phyloP scores from a whole-genome alignment of 2,797 vertebrate genomes.

The Bradypodion pumilum region DNA sequence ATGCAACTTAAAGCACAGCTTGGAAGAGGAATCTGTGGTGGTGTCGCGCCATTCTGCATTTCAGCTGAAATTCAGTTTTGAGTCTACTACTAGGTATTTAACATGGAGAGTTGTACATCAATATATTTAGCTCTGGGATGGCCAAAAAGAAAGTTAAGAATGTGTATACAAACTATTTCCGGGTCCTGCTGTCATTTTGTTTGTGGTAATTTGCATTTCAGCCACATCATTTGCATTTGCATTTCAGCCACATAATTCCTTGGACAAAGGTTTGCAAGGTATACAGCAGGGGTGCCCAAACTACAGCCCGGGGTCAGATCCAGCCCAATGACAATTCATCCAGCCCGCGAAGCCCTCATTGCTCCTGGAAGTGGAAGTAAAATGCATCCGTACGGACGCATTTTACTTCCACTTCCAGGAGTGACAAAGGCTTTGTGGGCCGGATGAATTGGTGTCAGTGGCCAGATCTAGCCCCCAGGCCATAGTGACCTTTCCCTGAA shows the following conservation, averaged over 20 bases:
- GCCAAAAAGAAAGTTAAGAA: neutral
- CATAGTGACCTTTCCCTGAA: no score
- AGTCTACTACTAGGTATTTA: neutral
- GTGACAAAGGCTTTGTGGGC: no score
- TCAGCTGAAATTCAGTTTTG: neutral
- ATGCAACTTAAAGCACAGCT: neutral
- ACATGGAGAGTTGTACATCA: neutral
- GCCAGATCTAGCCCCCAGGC: no score
- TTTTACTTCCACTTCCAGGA: no score
- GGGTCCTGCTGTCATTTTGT: neutral
- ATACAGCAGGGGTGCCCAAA: neutral
- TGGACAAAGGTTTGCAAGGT: neutral
- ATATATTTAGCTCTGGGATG: neutral
- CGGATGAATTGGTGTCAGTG: no score
- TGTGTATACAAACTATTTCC: neutral
- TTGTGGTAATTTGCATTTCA: neutral
- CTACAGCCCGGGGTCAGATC: no score
- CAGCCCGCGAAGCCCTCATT: no score
- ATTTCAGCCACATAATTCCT: neutral
- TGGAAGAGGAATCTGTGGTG: neutral
- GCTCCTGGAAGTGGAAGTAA: no score
- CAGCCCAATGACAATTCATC: no score
- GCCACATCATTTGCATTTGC: no score
- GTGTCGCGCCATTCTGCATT: neutral
- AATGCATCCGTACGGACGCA: no score